phyloP scores from a whole-genome alignment of 2,888 invertebrate species.

The Papilio protenor region DNA sequence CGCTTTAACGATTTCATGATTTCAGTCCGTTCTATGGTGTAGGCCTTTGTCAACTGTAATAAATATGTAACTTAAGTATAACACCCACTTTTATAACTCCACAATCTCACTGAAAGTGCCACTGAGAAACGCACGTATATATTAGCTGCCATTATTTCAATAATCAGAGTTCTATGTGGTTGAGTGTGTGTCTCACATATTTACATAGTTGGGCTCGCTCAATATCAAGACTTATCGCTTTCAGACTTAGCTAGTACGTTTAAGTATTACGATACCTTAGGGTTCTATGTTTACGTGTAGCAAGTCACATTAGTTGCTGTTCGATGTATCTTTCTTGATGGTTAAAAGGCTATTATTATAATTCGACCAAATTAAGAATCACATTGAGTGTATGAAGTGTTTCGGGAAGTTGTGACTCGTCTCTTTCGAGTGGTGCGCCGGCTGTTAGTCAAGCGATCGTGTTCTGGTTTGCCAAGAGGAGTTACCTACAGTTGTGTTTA shows the following conservation, averaged over 20 bases:
- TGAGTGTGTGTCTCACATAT: conserved; percentile 76
- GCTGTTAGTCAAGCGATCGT: conserved; percentile 76
- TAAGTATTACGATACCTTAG: conserved; percentile 78
- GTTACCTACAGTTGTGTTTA: conserved; percentile 84
- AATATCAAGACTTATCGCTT: conserved; percentile 82
- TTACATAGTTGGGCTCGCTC: conserved; percentile 82
- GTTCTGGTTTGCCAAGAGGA: conserved; percentile 83
- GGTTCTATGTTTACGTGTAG: conserved; percentile 75
- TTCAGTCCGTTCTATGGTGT: conserved; percentile 44
- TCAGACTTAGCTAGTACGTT: conserved; percentile 73
- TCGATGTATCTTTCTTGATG: conserved; percentile 76
- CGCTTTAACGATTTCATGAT: conserved; percentile 58
- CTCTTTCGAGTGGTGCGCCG: conserved; percentile 79
- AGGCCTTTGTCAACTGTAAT: conserved; percentile 41
- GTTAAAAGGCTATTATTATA: conserved; percentile 74
- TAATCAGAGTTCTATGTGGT: conserved; percentile 64
- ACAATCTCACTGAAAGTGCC: conserved; percentile 64
- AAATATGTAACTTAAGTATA: conserved; percentile 43
- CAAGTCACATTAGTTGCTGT: conserved; percentile 76
- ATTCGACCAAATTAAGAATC: conserved; percentile 73
- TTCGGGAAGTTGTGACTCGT: conserved; percentile 59
- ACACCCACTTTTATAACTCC: conserved; percentile 51
- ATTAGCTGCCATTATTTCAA: conserved; percentile 46
- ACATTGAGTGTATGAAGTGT: conserved; percentile 64
- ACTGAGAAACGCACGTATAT: conserved; percentile 49